phyloP scores from a whole-genome alignment of 2,113 vertebrate genomes.

The Saccopteryx bilineata region DNA sequence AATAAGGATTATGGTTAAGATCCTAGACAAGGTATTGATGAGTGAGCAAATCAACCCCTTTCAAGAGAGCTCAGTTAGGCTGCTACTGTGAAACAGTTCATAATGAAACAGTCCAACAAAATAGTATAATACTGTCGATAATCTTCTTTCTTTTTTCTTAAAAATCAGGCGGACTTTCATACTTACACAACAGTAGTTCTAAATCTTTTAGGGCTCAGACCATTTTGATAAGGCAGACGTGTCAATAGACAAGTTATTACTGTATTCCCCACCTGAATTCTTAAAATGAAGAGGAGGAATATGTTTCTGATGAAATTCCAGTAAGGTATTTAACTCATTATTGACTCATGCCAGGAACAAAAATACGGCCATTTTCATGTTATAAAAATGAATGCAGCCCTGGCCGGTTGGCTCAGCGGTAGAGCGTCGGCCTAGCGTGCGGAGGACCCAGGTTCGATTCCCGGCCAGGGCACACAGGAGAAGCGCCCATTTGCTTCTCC shows the following conservation, averaged over 20 bases:
- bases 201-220: slow-evolving; percentile 24
- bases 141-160: not conserved
- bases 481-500: no score
- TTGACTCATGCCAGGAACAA: slow-evolving; percentile 47
- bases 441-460: no score
- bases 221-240: slow-evolving; percentile 49
- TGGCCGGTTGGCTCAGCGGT: no score
- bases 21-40: not conserved
- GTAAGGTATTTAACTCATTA: slow-evolving; percentile 7
- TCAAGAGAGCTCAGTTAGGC: not conserved
- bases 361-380: slow-evolving; percentile 40
- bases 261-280: not conserved
- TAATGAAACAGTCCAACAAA: not conserved
- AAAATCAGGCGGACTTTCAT: not conserved
- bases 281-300: slow-evolving; percentile 28
- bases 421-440: no score
- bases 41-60: not conserved
- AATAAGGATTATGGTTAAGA: slow-evolving; percentile 16
- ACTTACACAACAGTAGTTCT: not conserved
- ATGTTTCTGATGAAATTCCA: slow-evolving; percentile 33
- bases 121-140: not conserved
- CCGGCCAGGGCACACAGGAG: no score
- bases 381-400: slow-evolving; percentile 38
- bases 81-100: not conserved
- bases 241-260: not conserved